phyloP scores from a whole-genome alignment of 1,140 invertebrate species.

The Drosophila truncata region DNA sequence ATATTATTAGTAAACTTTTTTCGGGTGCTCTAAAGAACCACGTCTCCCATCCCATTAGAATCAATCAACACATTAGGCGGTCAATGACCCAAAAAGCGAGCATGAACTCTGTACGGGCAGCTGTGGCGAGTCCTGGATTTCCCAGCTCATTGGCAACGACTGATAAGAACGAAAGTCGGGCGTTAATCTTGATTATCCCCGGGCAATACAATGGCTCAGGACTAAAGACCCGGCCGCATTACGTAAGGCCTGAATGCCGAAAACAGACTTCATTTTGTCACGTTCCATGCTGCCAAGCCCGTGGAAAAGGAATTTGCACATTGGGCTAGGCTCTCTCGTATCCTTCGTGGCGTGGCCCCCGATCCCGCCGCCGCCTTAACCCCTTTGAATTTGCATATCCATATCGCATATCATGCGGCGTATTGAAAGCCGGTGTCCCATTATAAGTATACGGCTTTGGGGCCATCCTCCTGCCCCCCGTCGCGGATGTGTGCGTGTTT shows the following conservation, averaged over 20 bases:
- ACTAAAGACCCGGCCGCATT: slow-evolving; percentile 41
- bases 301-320: slow-evolving; percentile 43
- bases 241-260: slow-evolving; percentile 62
- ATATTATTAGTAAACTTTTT: not conserved
- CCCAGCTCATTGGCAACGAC: slow-evolving; percentile 6
- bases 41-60: slow-evolving; percentile 7
- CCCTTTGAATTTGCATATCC: slow-evolving; percentile 66
- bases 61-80: slow-evolving; percentile 47
- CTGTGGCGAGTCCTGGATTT: slow-evolving; percentile 10
- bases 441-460: slow-evolving; percentile 51
- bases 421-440: slow-evolving; percentile 66
- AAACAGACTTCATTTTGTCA: slow-evolving; percentile 52
- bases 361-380: slow-evolving; percentile 22
- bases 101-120: slow-evolving; percentile 17
- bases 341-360: slow-evolving; percentile 8
- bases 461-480: slow-evolving; percentile 14
- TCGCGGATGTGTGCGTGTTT: slow-evolving; percentile 58
- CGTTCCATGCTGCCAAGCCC: slow-evolving; percentile 58
- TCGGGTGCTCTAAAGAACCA: not conserved
- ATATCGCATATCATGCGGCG: slow-evolving; percentile 60
- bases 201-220: slow-evolving; percentile 41
- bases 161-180: slow-evolving; percentile 34
- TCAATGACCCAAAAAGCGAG: slow-evolving; percentile 40
- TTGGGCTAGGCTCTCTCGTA: slow-evolving; percentile 45
- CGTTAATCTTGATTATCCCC: slow-evolving; percentile 55